Base-by-base conservation (phyloP, 1,140 invertebrate species). In the Phymastichus coffea region DNA sequence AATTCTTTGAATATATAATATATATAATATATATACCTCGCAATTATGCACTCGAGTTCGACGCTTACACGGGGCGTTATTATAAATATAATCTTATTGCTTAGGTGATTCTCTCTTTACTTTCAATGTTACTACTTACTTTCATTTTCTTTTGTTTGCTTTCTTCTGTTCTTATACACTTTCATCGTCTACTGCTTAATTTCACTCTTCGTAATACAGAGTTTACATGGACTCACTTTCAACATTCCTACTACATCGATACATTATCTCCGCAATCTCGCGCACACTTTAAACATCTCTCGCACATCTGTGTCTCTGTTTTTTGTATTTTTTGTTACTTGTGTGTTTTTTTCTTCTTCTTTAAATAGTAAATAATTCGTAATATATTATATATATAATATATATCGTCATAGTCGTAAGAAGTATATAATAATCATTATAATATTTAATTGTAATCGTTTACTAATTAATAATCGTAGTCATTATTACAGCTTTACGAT, bases 61-160 rank as follows among this genome's bases (percentile, higher is more conserved):
- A 61, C 59, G 52, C 46, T 55, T 61, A 61, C 59, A 61, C 59
- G 59, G 59, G 46, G 46, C 38, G 38, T 61, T 61, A 61, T 49
- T 61, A 55, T 49, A 61, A 61, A 61, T 61, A 61, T 56, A 74
- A 75, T 78, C 76, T 80, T 79, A 79, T 77, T 77, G 76, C 73
- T 77, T 78, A 80, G 46, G 44, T 61, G 44, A 56, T 55, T 56
- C 14, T 56, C 41, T 53, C 14, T 33, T 14, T 28, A 33, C n/a
- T 20, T 14, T 43, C 38, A 17, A 8, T 41, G n/a, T 41, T 15
- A 41, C 38, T 41, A 33, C 17, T 43, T 19, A 8, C 51, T 54
- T 25, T 54, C 12, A 12, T 33, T 12, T 33, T 66, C 41, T 60
- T 62, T 41, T 33, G 12, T 33, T 40, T 64, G 28, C 22, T 55